Evolutionary conservation across 2,888 invertebrate species (phyloP).

Genomic region (Nomada lathburiana): DNA sequence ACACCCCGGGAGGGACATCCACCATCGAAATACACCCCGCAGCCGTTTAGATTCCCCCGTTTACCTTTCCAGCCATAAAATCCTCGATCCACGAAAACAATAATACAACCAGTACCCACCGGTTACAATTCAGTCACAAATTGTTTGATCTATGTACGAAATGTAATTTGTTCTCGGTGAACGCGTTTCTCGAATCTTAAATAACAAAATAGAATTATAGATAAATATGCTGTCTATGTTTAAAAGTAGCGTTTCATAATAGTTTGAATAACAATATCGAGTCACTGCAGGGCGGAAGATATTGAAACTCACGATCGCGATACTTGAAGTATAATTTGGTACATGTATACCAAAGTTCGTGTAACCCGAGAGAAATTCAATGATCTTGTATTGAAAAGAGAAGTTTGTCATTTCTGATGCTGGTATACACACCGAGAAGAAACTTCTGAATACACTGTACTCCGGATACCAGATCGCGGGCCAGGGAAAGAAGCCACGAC

Average conservation of each 20-base stretch:
- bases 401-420: not conserved
- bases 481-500: conserved; percentile 27
- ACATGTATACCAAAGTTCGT: too few relatives aligned
- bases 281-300: too few relatives aligned
- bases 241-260: too few relatives aligned
- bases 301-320: too few relatives aligned
- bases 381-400: not conserved
- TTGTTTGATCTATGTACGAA: not conserved
- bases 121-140: not conserved
- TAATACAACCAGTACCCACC: too few relatives aligned
- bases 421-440: not conserved
- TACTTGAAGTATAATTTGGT: too few relatives aligned
- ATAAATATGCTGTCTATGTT: too few relatives aligned
- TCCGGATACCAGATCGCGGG: conserved; percentile 11
- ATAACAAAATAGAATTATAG: too few relatives aligned
- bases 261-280: too few relatives aligned
- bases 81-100: not conserved
- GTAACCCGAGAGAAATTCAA: too few relatives aligned
- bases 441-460: conserved; percentile 19
- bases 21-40: conserved; percentile 10
- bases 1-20: conserved; percentile 26
- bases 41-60: conserved; percentile 8
- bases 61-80: not conserved
- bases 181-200: too few relatives aligned
- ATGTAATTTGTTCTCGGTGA: not conserved